A percentile compares a stretch with the other conserved stretches of the same genome.
These are phyloP conservation scores for Griposia aprilina DNA, from an alignment of 2,888 invertebrate species.

Conservation along the genomic window DNA sequence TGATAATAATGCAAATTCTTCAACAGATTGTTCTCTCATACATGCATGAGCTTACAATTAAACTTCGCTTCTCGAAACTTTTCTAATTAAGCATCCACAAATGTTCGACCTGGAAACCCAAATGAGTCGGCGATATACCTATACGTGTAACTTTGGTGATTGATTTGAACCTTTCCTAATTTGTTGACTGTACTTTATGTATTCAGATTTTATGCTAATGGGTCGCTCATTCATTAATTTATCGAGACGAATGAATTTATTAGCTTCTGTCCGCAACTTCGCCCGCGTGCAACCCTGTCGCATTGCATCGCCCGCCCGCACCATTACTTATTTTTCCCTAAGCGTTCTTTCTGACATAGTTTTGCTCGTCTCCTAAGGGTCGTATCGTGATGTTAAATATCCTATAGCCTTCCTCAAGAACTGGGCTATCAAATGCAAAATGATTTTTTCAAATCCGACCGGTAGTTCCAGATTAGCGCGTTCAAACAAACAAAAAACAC, in stretches of 20 bases:
- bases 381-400: too few relatives aligned
- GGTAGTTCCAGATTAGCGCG: too few relatives aligned
- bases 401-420: too few relatives aligned
- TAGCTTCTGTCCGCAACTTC: not conserved
- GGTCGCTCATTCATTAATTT: not conserved
- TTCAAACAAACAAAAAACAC: too few relatives aligned
- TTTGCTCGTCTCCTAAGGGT: too few relatives aligned
- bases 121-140: constrained; percentile 35
- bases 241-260: not conserved
- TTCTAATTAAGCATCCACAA: constrained; percentile 36
- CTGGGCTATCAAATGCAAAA: too few relatives aligned
- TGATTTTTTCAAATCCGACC: too few relatives aligned
- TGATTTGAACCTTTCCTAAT: constrained; percentile 7
- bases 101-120: constrained; percentile 24
- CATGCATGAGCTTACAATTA: constrained; percentile 25
- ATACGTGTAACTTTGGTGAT: constrained; percentile 13
- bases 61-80: constrained; percentile 35
- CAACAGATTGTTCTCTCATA: not conserved
- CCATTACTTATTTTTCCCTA: too few relatives aligned
- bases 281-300: too few relatives aligned
- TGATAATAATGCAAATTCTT: constrained; percentile 20
- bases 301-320: too few relatives aligned
- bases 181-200: constrained; percentile 3
- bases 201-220: not conserved
- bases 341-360: too few relatives aligned